Percentiles rank a stretch among this genome's conserved stretches.
These are phyloP conservation scores for Desoria tigrina DNA, from an alignment of 2,888 invertebrate genomes.

Conservation along the genomic window DNA sequence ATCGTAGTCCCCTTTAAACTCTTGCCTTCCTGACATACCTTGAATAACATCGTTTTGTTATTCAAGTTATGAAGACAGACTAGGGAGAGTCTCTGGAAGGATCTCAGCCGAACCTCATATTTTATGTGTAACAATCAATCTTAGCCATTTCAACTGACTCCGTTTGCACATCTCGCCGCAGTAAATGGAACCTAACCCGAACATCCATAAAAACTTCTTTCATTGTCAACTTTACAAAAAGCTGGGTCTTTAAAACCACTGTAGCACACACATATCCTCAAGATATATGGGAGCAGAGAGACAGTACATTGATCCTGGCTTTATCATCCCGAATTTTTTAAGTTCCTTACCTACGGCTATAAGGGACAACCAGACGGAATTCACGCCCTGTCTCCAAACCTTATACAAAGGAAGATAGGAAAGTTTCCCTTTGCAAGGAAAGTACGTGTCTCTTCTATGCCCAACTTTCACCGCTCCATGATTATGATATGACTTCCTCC, in stretches of 20 bases:
- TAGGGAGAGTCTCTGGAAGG: no score
- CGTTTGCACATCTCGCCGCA: neutral
- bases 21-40: no score
- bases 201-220: neutral
- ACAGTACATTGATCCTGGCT: neutral
- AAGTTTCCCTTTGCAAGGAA: slow-evolving; percentile 6
- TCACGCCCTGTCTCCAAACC: neutral
- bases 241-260: no score
- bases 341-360: no score
- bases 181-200: neutral
- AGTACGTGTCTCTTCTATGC: neutral
- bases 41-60: no score
- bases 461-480: neutral
- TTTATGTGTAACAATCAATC: slow-evolving; percentile 32
- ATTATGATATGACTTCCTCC: neutral
- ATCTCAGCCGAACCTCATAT: slow-evolving; percentile 7
- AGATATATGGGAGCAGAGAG: neutral
- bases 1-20: no score
- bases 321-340: no score
- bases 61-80: no score
- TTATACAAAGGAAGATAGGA: neutral
- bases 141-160: slow-evolving; percentile 19
- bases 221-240: neutral
- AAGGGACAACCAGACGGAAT: no score
- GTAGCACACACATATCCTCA: no score